Evolutionary conservation across 2,797 vertebrate genomes (phyloP).

Genomic region (Peromyscus aztecus): DNA sequence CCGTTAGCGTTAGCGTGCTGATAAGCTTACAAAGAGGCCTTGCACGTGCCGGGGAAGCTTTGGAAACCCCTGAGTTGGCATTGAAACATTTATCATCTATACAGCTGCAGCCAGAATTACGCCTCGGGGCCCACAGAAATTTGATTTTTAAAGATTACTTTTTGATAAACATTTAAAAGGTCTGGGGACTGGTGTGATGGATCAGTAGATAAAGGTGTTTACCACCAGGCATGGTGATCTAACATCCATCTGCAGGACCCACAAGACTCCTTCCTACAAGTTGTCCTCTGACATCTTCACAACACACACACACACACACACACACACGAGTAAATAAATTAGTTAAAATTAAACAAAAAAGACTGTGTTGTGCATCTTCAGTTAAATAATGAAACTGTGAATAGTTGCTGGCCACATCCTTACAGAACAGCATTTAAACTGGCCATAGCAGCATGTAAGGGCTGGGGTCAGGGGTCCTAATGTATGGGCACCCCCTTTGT

Average conservation of each 20-base stretch:
- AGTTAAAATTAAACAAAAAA: background rate
- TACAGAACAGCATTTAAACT: conserved; percentile 27
- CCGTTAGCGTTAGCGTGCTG: background rate
- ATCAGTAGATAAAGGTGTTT: background rate
- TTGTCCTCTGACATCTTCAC: background rate
- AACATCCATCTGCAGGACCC: background rate
- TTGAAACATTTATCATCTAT: conserved; percentile 35
- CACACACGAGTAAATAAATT: background rate
- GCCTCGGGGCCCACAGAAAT: conserved; percentile 47
- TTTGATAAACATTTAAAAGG: background rate
- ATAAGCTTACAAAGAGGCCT: conserved; percentile 42
- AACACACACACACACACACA: too few species aligned
- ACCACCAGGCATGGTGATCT: background rate
- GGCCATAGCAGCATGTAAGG: background rate
- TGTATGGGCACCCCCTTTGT: background rate
- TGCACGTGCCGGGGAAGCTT: background rate
- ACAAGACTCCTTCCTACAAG: background rate
- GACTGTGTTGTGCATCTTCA: background rate
- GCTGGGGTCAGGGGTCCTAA: background rate
- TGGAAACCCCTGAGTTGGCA: background rate
- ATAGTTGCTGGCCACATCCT: background rate
- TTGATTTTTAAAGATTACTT: conserved; percentile 10
- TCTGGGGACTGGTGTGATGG: background rate
- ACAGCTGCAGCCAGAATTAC: background rate
- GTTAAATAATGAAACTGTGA: conserved; percentile 4